A percentile compares a stretch with the other conserved stretches of the same genome.
Evolutionary conservation across 1,140 invertebrate genomes (phyloP).

Genomic region (Sipha flava): DNA sequence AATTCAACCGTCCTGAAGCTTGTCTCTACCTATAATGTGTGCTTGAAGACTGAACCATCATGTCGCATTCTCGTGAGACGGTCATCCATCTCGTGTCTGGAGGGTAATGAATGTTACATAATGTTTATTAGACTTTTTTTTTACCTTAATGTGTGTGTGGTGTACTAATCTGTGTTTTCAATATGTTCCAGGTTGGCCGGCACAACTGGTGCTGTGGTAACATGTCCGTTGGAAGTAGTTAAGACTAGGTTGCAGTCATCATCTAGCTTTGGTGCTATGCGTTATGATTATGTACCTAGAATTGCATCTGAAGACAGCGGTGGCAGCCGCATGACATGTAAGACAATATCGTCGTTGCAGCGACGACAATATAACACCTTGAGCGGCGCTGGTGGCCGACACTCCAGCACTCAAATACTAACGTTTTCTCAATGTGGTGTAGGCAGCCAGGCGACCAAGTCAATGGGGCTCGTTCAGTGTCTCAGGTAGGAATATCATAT

Average conservation of each 20-base stretch:
- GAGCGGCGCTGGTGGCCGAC: constrained; percentile 33
- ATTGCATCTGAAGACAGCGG: constrained; percentile 46
- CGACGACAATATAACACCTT: constrained; percentile 46
- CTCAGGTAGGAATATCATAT: constrained; percentile 48
- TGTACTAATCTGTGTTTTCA: background rate
- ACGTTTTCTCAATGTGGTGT: constrained; percentile 53
- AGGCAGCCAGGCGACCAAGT: constrained; percentile 46
- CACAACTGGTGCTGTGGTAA: constrained; percentile 90
- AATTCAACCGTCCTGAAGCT: background rate
- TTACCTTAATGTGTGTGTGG: background rate
- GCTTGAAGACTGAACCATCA: constrained; percentile 32
- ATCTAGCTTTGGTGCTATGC: constrained; percentile 49
- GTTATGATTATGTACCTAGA: constrained; percentile 43
- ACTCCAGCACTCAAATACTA: constrained; percentile 45
- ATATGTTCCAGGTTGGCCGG: constrained; percentile 70
- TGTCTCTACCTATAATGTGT: background rate
- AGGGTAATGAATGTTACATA: constrained; percentile 54
- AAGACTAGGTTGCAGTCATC: constrained; percentile 97
- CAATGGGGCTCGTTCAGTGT: constrained; percentile 59
- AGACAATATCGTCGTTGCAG: constrained; percentile 46
- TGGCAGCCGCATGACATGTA: constrained; percentile 47
- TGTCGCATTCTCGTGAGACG: constrained; percentile 54
- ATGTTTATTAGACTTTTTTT: background rate
- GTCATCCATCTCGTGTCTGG: constrained; percentile 77
- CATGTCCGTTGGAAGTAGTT: constrained; percentile 96